Evolutionary conservation across 2,888 invertebrate genomes (phyloP).

Genomic region (Hanleya hanleyi): DNA sequence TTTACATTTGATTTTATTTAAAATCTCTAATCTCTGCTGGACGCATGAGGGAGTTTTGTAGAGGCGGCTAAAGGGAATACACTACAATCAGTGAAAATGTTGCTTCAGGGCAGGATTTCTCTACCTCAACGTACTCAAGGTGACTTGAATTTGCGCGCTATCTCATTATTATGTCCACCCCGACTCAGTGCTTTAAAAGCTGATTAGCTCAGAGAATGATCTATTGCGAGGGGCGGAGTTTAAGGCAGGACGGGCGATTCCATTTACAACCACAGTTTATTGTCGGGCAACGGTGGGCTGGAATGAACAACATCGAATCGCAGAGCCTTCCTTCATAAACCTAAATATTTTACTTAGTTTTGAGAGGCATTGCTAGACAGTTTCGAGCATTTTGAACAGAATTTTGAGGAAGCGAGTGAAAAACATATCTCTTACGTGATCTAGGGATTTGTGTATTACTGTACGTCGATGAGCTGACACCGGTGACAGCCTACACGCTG

Average conservation of each 20-base stretch:
- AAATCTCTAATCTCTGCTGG: background rate
- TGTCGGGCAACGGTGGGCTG: background rate
- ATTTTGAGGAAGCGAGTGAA: no score
- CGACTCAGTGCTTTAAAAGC: background rate
- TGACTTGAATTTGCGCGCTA: slow-evolving; percentile 9
- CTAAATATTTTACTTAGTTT: no score
- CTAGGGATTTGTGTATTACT: no score
- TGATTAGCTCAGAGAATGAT: slow-evolving; percentile 23
- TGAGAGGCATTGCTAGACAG: no score
- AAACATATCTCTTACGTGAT: no score
- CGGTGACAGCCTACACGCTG: no score
- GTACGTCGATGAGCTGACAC: no score
- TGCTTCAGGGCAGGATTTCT: background rate
- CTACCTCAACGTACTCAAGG: background rate
- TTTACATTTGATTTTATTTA: slow-evolving; percentile 3
- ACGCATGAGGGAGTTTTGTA: slow-evolving; percentile 9
- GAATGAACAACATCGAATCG: no score
- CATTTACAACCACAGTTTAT: background rate
- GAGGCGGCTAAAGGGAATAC: no score
- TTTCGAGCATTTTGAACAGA: no score
- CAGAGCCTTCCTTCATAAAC: no score
- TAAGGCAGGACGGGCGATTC: slow-evolving; percentile 20
- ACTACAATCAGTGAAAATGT: slow-evolving; percentile 6
- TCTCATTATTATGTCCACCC: slow-evolving; percentile 4
- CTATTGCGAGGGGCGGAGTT: slow-evolving; percentile 42